Base-by-base conservation (phyloP, 2,113 vertebrate genomes). In the Pituophis catenifer region DNA sequence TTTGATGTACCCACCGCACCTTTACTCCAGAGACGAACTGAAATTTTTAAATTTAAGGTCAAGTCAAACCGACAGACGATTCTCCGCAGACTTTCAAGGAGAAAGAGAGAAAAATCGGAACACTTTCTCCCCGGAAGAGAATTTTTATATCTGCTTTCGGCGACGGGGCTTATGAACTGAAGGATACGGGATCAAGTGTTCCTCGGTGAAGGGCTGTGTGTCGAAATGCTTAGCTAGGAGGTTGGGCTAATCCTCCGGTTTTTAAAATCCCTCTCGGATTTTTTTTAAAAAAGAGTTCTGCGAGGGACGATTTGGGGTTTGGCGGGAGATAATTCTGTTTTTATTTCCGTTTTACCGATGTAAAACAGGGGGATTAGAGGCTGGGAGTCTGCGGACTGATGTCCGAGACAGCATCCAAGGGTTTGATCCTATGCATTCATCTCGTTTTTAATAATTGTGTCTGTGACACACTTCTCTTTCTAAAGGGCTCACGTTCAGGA, bases 391-490 rank as follows among this genome's bases (percentile, higher is more conserved):
- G 7, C 0, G 0, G 23, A 44, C 29, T 70, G 9, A 11, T 1
- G 3, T 26, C 29, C 2, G 8, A 23, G 26, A 7, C 33, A 57
- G n/a, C 33, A 33, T 33, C 38, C 19, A 24, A 55, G 53, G 10
- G 26, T 57, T 89, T 24, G n/a, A 75, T 7, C 52, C 91, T 92
- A 89, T 92, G 91, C 91, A 92, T 53, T 7, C 5, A 23, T 89
- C 24, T 15, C 6, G 3, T 44, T 53, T 81, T 21, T 88, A 19
- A 5, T 38, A 54, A 55, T 70, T 29, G 44, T 87, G 86, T 87
- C 29, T 2, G 26, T 33, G 53, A 75, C 44, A 86, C 38, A 8
- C 8, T n/a, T n/a, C 50, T 88, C 44, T 8, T 52, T 55, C 11
- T 23, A 75, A 92, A 92, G 91, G 87, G 91, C 91, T 92, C 29